These are phyloP conservation scores for Ceratina australensis DNA, from an alignment of 1,140 invertebrate genomes.

Conservation along the genomic window DNA sequence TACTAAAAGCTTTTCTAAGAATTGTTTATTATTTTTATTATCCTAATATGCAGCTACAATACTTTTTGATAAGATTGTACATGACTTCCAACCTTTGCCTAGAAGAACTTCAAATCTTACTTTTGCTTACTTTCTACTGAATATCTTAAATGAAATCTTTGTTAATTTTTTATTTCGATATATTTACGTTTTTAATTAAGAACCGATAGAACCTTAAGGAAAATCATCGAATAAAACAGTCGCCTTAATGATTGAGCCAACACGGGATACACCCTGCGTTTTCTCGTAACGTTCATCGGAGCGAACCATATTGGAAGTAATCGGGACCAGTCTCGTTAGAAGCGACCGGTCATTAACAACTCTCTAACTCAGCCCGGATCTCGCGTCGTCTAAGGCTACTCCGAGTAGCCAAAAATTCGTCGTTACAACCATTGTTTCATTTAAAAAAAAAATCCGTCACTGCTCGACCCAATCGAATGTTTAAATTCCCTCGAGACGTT, in stretches of 20 bases:
- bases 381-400: not conserved
- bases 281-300: not conserved
- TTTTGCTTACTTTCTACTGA: no score
- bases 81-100: no score
- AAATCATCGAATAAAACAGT: not conserved
- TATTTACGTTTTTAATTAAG: no score
- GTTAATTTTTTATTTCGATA: no score
- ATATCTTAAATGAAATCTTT: no score
- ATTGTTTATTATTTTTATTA: no score
- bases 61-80: no score
- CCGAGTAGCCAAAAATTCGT: not conserved
- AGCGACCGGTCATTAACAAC: slow-evolving; percentile 9
- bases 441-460: not conserved
- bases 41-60: no score
- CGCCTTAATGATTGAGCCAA: not conserved
- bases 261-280: not conserved
- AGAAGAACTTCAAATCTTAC: no score
- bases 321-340: slow-evolving; percentile 2
- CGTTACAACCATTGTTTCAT: not conserved
- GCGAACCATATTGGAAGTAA: slow-evolving; percentile 20
- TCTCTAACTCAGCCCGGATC: not conserved
- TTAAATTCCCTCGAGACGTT: not conserved
- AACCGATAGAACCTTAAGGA: no score
- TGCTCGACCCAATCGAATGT: not conserved
- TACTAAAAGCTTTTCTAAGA: no score